Percentiles rank a stretch among this genome's conserved stretches.
Evolutionary conservation across 2,113 vertebrate genomes (phyloP).

Genomic region (Callopanchax toddi): DNA sequence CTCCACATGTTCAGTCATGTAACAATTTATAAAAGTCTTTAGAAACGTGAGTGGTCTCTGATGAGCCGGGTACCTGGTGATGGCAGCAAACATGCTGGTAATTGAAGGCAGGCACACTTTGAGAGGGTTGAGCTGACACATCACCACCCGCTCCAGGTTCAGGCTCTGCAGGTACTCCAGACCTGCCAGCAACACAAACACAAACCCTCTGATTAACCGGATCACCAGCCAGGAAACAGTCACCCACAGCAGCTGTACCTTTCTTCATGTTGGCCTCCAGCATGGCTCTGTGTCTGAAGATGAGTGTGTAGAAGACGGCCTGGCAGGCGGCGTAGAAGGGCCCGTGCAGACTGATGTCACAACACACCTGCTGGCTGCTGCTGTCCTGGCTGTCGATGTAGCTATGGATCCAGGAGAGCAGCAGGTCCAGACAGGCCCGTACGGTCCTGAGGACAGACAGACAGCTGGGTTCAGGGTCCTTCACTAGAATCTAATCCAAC

Average conservation of each 20-base stretch:
- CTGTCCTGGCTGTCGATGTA: slow-evolving; percentile 92
- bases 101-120: slow-evolving; percentile 93
- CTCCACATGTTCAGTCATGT: too few relatives aligned
- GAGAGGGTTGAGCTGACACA: slow-evolving; percentile 96
- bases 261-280: slow-evolving; percentile 89
- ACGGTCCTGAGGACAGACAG: slow-evolving; percentile 82
- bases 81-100: slow-evolving; percentile 91
- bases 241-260: slow-evolving; percentile 72
- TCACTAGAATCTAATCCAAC: too few relatives aligned
- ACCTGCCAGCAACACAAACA: slow-evolving; percentile 70
- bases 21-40: too few relatives aligned
- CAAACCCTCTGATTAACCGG: too few relatives aligned
- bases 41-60: too few relatives aligned
- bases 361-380: slow-evolving; percentile 82
- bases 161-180: slow-evolving; percentile 90
- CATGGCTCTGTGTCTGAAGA: slow-evolving; percentile 90
- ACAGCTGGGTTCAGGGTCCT: background rate
- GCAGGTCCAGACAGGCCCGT: slow-evolving; percentile 90
- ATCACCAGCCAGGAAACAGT: too few relatives aligned
- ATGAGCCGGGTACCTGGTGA: slow-evolving; percentile 84
- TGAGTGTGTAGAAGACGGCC: slow-evolving; percentile 90
- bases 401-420: slow-evolving; percentile 90
- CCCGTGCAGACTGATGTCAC: slow-evolving; percentile 90
- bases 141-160: slow-evolving; percentile 94
- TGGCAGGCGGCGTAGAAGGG: slow-evolving; percentile 93